A percentile compares a stretch with the other conserved stretches of the same genome.
phyloP scores from a whole-genome alignment of 1,140 invertebrate species.

The fruit fly (Drosophila melanogaster) region DNA sequence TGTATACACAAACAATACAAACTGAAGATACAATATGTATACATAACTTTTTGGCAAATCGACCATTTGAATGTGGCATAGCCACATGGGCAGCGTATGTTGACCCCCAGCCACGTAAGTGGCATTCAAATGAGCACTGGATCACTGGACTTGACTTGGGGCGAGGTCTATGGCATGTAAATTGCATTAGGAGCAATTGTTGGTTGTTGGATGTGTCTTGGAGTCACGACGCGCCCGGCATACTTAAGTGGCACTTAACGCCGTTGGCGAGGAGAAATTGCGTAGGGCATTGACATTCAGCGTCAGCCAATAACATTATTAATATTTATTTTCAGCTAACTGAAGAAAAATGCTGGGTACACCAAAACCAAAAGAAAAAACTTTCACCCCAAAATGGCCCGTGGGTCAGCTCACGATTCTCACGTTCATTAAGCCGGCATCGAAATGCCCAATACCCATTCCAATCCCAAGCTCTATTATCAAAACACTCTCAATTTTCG shows the following conservation, averaged over 20 bases:
- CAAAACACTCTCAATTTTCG: conserved; percentile 74
- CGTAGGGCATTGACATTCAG: conserved; percentile 72
- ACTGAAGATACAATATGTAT: not conserved
- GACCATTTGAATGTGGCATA: conserved; percentile 10
- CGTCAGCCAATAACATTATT: conserved; percentile 56
- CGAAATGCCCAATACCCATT: too few relatives aligned
- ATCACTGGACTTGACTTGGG: conserved; percentile 42
- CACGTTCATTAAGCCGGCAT: conserved; percentile 67
- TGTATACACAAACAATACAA: conserved; percentile 17
- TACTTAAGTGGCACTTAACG: conserved; percentile 73
- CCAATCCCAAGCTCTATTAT: conserved; percentile 38
- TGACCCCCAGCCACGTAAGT: conserved; percentile 58
- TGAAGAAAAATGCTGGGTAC: not conserved
- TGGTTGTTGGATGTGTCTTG: not conserved
- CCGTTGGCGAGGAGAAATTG: conserved; percentile 69
- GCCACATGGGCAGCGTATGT: conserved; percentile 47
- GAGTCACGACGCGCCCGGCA: conserved; percentile 63
- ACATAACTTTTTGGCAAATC: conserved; percentile 62
- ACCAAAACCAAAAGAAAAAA: conserved; percentile 33
- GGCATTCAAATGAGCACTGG: conserved; percentile 66
- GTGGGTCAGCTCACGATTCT: conserved; percentile 53
- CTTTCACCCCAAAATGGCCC: conserved; percentile 64
- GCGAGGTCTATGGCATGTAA: conserved; percentile 79
- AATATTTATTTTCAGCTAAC: conserved; percentile 35
- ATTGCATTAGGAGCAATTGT: conserved; percentile 66